Evolutionary conservation across 2,888 invertebrate species (phyloP), one percentile per base, ranked within the genome.

Genomic region (Orthonychiurus folsomi): DNA sequence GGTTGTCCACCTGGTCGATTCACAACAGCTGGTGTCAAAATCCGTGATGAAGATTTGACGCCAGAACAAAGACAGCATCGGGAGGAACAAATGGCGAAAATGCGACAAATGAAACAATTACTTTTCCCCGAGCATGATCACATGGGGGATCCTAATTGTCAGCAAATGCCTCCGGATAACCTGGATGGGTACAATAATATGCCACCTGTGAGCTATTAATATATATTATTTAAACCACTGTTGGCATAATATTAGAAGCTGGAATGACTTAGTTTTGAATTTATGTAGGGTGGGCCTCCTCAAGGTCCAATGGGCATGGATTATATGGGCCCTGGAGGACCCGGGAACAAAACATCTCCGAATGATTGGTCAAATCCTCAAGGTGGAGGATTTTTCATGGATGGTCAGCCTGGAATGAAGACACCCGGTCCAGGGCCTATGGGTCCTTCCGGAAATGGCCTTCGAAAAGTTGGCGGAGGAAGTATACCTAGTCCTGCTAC

Each of bases 11-110:
- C 64, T 55, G 67, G 69, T 21, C 25, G 54, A 12, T 59, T 64
- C 60, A 69, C 77, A 81, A n/a, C n/a, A n/a, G n/a, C n/a, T n/a
- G 85, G 87, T 72, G 89, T 92, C 56, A 92, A 93, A 83, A 89
- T 93, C 75, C 93, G 93, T 73, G 93, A 93, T 79, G 95, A 95
- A 79, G 93, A 94, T 79, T 81, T 96, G 73, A 96, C 96, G 60
- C 94, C 95, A 47, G 93, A 95, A 77, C 95, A 96, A 77, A 84
- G 93, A 61, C 91, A 93, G 68, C 92, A 93, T 76, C 84, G 96
- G 65, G 94, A 94, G 78, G 92, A 92, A 75, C 90, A 93, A 75
- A 80, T 96, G 58, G 94, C 93, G 3, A 92, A 89, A 65, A 83
- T 96, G 67, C 80, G 88, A 67, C 93, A 93, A 80, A 91, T 95